These are phyloP conservation scores for Argya squamiceps DNA, from an alignment of 2,797 vertebrate species.

Conservation along the genomic window DNA sequence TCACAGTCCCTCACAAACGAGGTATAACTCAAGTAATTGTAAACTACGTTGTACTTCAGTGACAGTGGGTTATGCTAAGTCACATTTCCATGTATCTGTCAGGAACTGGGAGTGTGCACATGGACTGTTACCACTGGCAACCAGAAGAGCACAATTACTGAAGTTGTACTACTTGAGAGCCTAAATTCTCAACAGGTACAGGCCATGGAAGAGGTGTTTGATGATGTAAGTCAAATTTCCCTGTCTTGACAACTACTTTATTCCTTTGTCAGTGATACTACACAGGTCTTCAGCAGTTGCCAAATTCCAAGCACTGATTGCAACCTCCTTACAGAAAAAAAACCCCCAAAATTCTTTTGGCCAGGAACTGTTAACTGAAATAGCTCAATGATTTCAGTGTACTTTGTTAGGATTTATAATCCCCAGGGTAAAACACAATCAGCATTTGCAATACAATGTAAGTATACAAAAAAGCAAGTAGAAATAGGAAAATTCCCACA, in stretches of 20 bases:
- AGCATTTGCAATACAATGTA: not conserved
- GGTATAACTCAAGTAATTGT: not conserved
- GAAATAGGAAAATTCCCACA: not conserved
- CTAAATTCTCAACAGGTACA: not conserved
- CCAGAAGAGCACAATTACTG: not conserved
- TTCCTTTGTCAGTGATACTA: conserved; percentile 3
- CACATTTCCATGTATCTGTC: not conserved
- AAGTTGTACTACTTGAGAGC: not conserved
- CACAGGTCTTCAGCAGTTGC: not conserved
- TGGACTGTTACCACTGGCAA: not conserved
- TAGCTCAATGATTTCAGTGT: not conserved
- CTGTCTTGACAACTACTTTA: not conserved
- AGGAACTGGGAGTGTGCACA: not conserved
- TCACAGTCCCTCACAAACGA: not conserved
- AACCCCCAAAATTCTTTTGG: not conserved
- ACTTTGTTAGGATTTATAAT: conserved; percentile 13
- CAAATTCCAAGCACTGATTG: not conserved
- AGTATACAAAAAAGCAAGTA: not conserved
- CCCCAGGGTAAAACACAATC: conserved; percentile 25
- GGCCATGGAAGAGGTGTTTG: not conserved
- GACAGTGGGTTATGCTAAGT: not conserved
- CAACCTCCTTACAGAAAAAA: not conserved
- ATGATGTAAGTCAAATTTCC: not conserved
- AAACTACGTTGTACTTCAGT: not conserved
- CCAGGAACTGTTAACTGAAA: not conserved